These are phyloP conservation scores for Simalia tracyae DNA, from an alignment of 2,797 vertebrate species.

Conservation along the genomic window DNA sequence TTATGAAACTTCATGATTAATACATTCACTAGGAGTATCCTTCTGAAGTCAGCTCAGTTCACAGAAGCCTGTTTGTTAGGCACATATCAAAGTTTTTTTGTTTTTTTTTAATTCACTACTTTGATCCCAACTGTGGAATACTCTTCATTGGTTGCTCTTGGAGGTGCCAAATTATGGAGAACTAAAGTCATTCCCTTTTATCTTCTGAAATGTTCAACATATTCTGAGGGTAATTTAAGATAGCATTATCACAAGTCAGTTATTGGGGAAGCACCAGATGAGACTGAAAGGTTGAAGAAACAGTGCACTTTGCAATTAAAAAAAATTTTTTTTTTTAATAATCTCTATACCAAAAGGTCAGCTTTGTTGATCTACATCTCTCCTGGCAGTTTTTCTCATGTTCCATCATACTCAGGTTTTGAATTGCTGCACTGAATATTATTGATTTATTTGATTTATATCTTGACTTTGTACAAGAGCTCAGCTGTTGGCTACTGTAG, in stretches of 20 bases:
- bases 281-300: not conserved
- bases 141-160: not conserved
- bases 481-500: not conserved
- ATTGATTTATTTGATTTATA: not conserved
- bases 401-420: not conserved
- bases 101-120: too few relatives aligned
- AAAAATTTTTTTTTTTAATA: not conserved
- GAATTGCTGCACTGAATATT: not conserved
- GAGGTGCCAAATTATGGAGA: not conserved
- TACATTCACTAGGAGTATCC: not conserved
- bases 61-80: not conserved
- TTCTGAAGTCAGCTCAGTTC: not conserved
- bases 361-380: not conserved
- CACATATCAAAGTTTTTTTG: not conserved
- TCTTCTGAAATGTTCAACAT: not conserved
- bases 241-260: not conserved
- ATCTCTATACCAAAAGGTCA: not conserved
- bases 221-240: not conserved
- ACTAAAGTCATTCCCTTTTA: not conserved
- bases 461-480: not conserved
- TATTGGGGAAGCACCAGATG: not conserved
- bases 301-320: not conserved
- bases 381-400: not conserved
- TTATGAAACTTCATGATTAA: not conserved
- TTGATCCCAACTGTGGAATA: not conserved